Evolutionary conservation across 1,140 invertebrate genomes (phyloP), one percentile per base, ranked within the genome.

Genomic region (Plodia interpunctella): DNA sequence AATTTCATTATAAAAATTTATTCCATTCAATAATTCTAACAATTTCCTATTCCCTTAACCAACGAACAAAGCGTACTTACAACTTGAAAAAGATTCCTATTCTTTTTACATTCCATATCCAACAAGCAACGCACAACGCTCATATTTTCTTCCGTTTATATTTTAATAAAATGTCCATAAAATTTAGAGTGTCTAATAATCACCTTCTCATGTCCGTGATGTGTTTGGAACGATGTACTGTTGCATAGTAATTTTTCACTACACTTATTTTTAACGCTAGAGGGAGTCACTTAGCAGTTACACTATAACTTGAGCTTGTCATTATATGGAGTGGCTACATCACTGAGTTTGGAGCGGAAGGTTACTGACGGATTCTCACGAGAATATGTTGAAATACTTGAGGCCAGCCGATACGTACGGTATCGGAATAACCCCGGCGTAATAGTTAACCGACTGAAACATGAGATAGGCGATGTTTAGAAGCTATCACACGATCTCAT

Each of bases 401-500:
- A 88, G 70, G 60, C 77, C 77, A 57, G 76, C 72, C 35, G 76
- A 70, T 25, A 85, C 76, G 74, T 88, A 90, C 52, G 90, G 90
- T 60, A 90, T 72, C 13, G 90, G 90, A 55, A 90, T 88, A 54
- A 79, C 75, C 51, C 85, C 86, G 53, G 79, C 72, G 64, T 83
- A 86, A 71, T 87, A 88, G 72, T 80, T 88, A 66, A 90, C 90
- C n/a, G 90, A 90, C 65, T 90, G 87, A 71, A 90, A 90, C 84
- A 90, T 88, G 80, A 90, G 88, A 76, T 90, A 90, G 87, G 88
- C 88, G 83, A 90, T 80, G 78, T 88, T 87, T 59, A 90, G 82
- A 75, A 90, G 90, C 90, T 90, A 90, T 90, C 90, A 90, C 88
- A 90, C 90, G 62, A 90, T 90, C 70, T 90, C 90, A 63, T 90